phyloP scores from a whole-genome alignment of 2,888 invertebrate genomes.

The Phytoseiulus persimilis region DNA sequence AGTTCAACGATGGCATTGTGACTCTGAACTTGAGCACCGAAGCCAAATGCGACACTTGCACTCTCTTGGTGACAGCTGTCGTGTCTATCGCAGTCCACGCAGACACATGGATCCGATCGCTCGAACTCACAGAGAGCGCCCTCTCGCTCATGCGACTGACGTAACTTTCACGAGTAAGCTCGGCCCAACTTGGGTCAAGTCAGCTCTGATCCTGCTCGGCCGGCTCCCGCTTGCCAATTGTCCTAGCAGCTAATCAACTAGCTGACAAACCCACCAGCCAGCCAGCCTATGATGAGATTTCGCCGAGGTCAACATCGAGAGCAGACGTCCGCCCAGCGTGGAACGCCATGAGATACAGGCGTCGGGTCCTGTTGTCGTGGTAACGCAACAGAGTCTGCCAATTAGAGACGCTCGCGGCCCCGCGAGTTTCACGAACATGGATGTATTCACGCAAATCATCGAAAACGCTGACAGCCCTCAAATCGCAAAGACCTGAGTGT shows the following conservation, averaged over 20 bases:
- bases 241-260: background rate
- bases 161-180: too few species aligned
- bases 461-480: background rate
- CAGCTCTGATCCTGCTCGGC: too few species aligned
- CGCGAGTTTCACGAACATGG: background rate
- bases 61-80: background rate
- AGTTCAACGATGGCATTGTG: constrained; percentile 15
- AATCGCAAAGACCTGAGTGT: background rate
- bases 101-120: background rate
- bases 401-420: background rate
- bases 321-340: background rate
- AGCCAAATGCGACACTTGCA: background rate
- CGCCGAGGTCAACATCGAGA: background rate
- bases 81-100: background rate
- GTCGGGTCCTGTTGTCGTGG: background rate
- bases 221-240: background rate
- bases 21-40: background rate
- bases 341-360: background rate
- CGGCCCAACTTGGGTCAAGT: too few species aligned
- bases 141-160: background rate
- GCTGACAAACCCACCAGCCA: background rate
- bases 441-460: background rate
- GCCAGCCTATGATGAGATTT: background rate
- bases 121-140: background rate
- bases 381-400: background rate